These are phyloP conservation scores for Hypanus sabinus DNA, from an alignment of 2,113 vertebrate species.

Conservation along the genomic window DNA sequence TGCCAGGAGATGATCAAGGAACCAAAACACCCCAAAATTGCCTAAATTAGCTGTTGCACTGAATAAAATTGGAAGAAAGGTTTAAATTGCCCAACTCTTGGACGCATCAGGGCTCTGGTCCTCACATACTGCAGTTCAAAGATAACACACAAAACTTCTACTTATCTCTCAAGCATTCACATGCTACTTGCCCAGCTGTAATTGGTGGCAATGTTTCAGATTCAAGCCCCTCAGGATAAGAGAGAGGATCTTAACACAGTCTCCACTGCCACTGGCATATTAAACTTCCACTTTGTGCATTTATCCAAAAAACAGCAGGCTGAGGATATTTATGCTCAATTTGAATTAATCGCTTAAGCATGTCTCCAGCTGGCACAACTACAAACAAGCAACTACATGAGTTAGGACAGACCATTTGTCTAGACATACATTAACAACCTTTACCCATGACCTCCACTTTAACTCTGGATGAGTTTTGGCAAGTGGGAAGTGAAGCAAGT, in stretches of 20 bases:
- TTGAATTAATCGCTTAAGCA: neutral
- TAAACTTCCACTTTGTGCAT: neutral
- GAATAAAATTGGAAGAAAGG: neutral
- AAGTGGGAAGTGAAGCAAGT: neutral
- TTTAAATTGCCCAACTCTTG: neutral
- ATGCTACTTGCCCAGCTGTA: neutral
- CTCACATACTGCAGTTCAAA: neutral
- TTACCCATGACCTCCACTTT: neutral
- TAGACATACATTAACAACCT: neutral
- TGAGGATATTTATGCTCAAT: neutral
- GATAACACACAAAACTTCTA: neutral
- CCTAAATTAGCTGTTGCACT: neutral
- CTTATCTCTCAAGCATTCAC: neutral
- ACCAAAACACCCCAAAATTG: neutral
- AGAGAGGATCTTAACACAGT: neutral
- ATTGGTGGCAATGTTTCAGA: neutral
- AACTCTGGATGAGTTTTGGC: neutral
- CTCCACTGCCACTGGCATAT: neutral
- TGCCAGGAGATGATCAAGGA: neutral
- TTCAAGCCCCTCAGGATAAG: neutral
- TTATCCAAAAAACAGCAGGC: neutral
- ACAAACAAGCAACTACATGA: neutral
- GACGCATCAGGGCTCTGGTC: no score
- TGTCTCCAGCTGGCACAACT: neutral
- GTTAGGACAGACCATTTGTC: neutral